A percentile compares a stretch with the other conserved stretches of the same genome.
phyloP scores from a whole-genome alignment of 2,113 vertebrate species.

The Isichthys henryi region DNA sequence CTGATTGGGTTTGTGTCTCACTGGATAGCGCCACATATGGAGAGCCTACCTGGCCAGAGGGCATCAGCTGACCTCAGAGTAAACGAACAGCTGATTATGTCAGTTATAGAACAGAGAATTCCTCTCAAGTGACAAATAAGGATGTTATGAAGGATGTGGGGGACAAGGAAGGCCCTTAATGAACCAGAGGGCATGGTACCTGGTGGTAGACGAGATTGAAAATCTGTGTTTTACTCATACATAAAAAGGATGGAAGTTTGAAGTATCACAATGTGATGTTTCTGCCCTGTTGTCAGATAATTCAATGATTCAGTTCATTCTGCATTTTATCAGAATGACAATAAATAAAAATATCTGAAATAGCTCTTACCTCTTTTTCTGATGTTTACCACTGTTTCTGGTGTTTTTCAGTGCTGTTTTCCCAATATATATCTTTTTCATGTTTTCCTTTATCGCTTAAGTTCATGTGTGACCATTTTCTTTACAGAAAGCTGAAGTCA shows the following conservation, averaged over 20 bases:
- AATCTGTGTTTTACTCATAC: not conserved
- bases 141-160: not conserved
- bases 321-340: not conserved
- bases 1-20: not conserved
- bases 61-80: not conserved
- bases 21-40: not conserved
- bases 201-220: not conserved
- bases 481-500: constrained; percentile 40
- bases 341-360: not conserved
- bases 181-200: not conserved
- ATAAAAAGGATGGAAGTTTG: not conserved
- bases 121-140: not conserved
- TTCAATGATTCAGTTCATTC: not conserved
- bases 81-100: not conserved
- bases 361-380: constrained; percentile 66
- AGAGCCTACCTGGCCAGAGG: not conserved
- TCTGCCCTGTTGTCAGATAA: not conserved
- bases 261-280: not conserved
- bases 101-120: not conserved
- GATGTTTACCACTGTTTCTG: constrained; percentile 66
- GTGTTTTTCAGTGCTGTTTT: constrained; percentile 68
- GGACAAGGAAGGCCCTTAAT: not conserved
- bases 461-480: constrained; percentile 55
- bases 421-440: constrained; percentile 74
- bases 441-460: constrained; percentile 53